Percentiles rank a stretch among this genome's conserved stretches.
phyloP scores from a whole-genome alignment of 2,113 vertebrate species.

The Balaeniceps rex region DNA sequence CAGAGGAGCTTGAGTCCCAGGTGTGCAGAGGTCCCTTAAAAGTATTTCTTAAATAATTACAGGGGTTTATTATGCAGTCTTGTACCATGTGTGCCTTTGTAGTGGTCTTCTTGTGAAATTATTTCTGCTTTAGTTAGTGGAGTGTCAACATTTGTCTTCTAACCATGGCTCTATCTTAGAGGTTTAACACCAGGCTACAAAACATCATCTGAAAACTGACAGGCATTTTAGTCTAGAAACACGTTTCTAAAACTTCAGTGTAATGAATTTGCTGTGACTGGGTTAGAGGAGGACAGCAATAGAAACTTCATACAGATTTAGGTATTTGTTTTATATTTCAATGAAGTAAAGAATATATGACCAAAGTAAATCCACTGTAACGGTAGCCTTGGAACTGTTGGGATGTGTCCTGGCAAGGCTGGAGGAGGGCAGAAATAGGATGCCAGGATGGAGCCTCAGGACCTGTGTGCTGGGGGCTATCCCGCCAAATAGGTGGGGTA shows the following conservation, averaged over 20 bases:
- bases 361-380: neutral
- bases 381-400: neutral
- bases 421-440: neutral
- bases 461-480: neutral
- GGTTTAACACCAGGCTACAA: slow-evolving; percentile 13
- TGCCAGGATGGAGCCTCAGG: neutral
- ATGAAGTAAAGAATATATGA: neutral
- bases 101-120: neutral
- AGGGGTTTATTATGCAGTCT: neutral
- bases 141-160: neutral
- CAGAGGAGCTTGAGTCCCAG: neutral
- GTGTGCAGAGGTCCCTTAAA: neutral
- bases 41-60: neutral
- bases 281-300: neutral
- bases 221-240: neutral
- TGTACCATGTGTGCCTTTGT: neutral
- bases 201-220: neutral
- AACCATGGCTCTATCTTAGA: neutral
- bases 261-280: neutral
- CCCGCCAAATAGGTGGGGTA: neutral
- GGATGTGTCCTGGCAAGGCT: neutral
- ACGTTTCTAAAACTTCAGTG: neutral
- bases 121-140: neutral
- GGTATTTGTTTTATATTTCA: neutral
- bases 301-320: neutral